A percentile compares a stretch with the other conserved stretches of the same genome.
These are phyloP conservation scores for Lampropteryx suffumata DNA, from an alignment of 2,888 invertebrate genomes.

Conservation along the genomic window DNA sequence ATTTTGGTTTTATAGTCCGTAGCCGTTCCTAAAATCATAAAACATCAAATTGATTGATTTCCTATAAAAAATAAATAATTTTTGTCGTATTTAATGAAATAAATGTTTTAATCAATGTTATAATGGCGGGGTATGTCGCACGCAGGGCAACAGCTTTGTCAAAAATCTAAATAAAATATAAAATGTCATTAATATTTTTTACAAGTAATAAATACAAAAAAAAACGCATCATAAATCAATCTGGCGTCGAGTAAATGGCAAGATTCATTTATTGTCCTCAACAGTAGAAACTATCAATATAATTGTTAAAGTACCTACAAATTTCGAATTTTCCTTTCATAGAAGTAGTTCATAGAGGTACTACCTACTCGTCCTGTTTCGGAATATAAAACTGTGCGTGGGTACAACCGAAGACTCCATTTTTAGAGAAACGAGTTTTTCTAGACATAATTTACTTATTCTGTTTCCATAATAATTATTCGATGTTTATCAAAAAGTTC, in stretches of 20 bases:
- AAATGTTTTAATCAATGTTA: neutral
- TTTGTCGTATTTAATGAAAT: constrained; percentile 1
- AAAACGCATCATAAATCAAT: no score
- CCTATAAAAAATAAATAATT: constrained; percentile 7
- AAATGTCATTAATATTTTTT: constrained; percentile 24
- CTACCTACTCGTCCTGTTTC: neutral
- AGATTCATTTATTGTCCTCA: no score
- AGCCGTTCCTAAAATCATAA: constrained; percentile 10
- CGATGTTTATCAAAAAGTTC: constrained; percentile 3
- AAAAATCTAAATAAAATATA: constrained; percentile 21
- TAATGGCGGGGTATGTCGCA: constrained; percentile 11
- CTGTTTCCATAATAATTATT: constrained; percentile 13
- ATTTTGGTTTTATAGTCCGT: constrained; percentile 7
- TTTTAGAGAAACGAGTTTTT: constrained; percentile 7
- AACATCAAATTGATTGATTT: constrained; percentile 9
- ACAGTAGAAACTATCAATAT: no score
- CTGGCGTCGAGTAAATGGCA: no score
- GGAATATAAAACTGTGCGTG: constrained; percentile 11
- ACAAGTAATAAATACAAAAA: constrained; percentile 19
- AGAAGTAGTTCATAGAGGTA: no score
- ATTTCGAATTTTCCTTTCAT: no score
- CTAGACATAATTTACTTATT: constrained; percentile 6
- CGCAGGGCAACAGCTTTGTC: constrained; percentile 17
- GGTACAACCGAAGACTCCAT: constrained; percentile 9
- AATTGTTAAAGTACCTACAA: no score